A percentile compares a stretch with the other conserved stretches of the same genome.
Conservation (phyloP, 1,140 invertebrate genomes). For the Tetranychus urticae region DNA sequence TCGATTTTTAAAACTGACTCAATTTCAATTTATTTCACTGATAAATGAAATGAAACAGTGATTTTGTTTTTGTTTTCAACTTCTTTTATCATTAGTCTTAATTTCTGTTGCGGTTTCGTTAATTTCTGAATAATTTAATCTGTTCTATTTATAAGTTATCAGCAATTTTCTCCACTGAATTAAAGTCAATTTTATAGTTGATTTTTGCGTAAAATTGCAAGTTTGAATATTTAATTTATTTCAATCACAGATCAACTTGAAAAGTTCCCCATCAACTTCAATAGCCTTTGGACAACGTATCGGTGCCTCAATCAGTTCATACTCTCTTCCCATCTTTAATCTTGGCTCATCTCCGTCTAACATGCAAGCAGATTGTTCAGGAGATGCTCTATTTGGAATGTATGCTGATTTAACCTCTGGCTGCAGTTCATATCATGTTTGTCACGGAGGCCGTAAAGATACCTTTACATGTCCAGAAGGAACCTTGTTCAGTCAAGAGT, state of each 20-base stretch:
- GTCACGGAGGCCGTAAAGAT: not conserved
- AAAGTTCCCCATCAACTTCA: not conserved
- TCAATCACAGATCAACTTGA: not conserved
- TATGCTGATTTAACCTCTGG: not conserved
- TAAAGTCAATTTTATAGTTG: not conserved
- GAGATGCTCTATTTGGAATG: not conserved
- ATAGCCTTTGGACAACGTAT: not conserved
- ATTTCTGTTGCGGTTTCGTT: too few relatives aligned
- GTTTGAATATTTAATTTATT: not conserved
- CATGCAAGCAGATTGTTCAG: not conserved
- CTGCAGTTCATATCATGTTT: not conserved
- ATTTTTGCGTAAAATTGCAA: not conserved
- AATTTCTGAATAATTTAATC: too few relatives aligned
- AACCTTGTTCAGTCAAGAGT: not conserved
- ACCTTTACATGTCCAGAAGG: not conserved
- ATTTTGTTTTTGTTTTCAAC: too few relatives aligned
- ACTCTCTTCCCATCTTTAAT: not conserved
- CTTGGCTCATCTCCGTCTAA: not conserved
- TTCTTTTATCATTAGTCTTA: too few relatives aligned
- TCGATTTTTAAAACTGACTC: too few relatives aligned
- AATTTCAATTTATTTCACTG: too few relatives aligned
- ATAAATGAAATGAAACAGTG: too few relatives aligned
- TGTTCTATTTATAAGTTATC: too few relatives aligned
- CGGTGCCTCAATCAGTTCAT: not conserved
- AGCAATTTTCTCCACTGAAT: too few relatives aligned